Evolutionary conservation across 2,888 invertebrate genomes (phyloP).

Genomic region (Agrochola lota): DNA sequence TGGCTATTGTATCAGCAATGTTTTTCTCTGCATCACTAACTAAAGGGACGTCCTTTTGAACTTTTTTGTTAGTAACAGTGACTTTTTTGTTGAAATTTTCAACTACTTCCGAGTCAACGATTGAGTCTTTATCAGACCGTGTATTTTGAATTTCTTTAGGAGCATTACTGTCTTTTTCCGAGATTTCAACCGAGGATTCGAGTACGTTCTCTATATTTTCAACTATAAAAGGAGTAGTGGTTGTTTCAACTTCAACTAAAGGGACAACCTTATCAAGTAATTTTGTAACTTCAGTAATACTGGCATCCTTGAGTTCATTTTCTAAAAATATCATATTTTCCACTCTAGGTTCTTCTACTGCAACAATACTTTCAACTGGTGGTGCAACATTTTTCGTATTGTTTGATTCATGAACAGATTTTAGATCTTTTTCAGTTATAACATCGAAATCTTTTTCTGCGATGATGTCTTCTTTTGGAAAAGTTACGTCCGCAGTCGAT

Average conservation of each 20-base stretch:
- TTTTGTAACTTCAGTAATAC: constrained; percentile 8
- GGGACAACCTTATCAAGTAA: not conserved
- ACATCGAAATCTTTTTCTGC: constrained; percentile 16
- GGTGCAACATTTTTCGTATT: constrained; percentile 6
- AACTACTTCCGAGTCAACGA: not conserved
- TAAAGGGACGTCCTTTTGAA: constrained; percentile 23
- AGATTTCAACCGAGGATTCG: not conserved
- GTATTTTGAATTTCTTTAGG: constrained; percentile 20
- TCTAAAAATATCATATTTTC: not conserved
- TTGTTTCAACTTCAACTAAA: constrained; percentile 27
- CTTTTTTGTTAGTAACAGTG: constrained; percentile 7
- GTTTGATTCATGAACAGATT: constrained; percentile 18
- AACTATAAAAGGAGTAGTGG: not conserved
- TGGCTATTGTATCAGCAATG: constrained; percentile 4
- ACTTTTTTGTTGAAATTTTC: constrained; percentile 7
- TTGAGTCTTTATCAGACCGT: not conserved
- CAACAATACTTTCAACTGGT: constrained; percentile 18
- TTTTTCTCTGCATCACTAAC: constrained; percentile 21
- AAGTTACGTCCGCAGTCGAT: constrained; percentile 4
- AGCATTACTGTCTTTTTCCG: constrained; percentile 5
- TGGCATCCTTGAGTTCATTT: constrained; percentile 22
- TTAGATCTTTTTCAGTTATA: constrained; percentile 23
- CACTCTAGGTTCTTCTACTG: constrained; percentile 12
- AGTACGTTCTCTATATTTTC: constrained; percentile 14
- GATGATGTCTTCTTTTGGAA: constrained; percentile 10